phyloP scores from a whole-genome alignment of 2,113 vertebrate genomes.

The Hucho hucho region DNA sequence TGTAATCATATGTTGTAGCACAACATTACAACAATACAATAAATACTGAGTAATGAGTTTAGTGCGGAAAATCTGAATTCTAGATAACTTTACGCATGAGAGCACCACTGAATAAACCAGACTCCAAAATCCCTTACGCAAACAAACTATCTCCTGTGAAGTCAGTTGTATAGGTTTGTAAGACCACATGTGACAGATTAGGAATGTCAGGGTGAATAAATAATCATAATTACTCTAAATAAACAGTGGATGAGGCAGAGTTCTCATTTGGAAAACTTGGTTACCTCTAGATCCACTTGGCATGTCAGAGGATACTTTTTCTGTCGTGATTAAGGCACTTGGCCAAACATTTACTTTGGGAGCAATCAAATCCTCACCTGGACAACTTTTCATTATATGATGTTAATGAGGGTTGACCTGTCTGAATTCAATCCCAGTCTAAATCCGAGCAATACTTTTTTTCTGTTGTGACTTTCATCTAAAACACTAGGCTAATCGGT shows the following conservation, averaged over 20 bases:
- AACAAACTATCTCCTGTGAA: conserved; percentile 53
- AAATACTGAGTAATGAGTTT: background rate
- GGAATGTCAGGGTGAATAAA: conserved; percentile 70
- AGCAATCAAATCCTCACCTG: conserved; percentile 35
- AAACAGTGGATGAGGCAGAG: conserved; percentile 53
- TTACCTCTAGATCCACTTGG: conserved; percentile 49
- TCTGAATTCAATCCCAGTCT: background rate
- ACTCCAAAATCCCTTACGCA: conserved; percentile 40
- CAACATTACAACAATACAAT: conserved; percentile 30
- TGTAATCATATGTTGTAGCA: background rate
- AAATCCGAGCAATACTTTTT: background rate
- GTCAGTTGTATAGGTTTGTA: conserved; percentile 18
- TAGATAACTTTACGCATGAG: background rate
- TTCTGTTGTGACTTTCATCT: background rate
- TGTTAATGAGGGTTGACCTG: background rate
- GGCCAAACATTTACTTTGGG: conserved; percentile 66
- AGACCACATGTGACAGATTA: conserved; percentile 27
- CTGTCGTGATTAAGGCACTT: conserved; percentile 48
- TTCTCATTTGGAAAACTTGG: conserved; percentile 50
- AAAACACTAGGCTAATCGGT: too few species aligned
- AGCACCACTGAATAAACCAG: background rate
- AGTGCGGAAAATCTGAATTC: background rate
- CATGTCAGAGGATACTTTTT: conserved; percentile 11
- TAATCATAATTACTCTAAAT: conserved; percentile 70
- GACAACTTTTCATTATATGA: conserved; percentile 17